A percentile compares a stretch with the other conserved stretches of the same genome.
phyloP scores from a whole-genome alignment of 2,888 invertebrate species.

The Archaeoteleia sp. region DNA sequence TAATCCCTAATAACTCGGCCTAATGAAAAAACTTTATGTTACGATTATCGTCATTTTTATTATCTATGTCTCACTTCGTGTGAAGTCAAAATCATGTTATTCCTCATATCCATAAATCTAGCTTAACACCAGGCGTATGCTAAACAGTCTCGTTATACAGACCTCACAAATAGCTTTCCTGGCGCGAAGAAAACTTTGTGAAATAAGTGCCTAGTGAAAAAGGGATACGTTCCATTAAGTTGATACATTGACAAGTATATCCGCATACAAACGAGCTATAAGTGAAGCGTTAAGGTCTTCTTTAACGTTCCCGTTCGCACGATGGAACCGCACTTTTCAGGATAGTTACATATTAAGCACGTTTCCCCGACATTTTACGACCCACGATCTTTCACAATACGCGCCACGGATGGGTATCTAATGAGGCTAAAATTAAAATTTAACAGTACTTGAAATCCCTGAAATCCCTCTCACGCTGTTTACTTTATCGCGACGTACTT shows the following conservation, averaged over 20 bases:
- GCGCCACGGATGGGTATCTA: too few species aligned
- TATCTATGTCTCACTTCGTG: slow-evolving; percentile 25
- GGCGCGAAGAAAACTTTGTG: slow-evolving; percentile 31
- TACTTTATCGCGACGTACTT: too few species aligned
- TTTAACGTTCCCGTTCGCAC: too few species aligned
- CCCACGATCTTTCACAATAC: too few species aligned
- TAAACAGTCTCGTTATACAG: slow-evolving; percentile 35
- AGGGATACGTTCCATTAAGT: slow-evolving; percentile 6
- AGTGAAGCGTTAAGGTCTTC: too few species aligned
- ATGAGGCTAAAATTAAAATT: too few species aligned
- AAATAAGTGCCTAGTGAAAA: slow-evolving; percentile 14
- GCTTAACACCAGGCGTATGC: slow-evolving; percentile 32
- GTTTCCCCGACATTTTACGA: too few species aligned
- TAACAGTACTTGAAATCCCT: too few species aligned
- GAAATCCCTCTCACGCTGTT: too few species aligned
- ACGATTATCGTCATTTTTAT: slow-evolving; percentile 21
- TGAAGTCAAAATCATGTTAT: slow-evolving; percentile 32
- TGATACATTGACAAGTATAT: background rate
- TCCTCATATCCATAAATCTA: slow-evolving; percentile 36
- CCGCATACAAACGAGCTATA: background rate
- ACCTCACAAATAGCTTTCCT: slow-evolving; percentile 27
- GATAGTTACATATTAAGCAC: too few species aligned
- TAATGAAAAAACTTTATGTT: slow-evolving; percentile 14
- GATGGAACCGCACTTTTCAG: too few species aligned
- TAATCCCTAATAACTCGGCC: slow-evolving; percentile 13